Evolutionary conservation across 2,113 vertebrate genomes (phyloP), one percentile per base, ranked within the genome.

Genomic region (Natator depressus): DNA sequence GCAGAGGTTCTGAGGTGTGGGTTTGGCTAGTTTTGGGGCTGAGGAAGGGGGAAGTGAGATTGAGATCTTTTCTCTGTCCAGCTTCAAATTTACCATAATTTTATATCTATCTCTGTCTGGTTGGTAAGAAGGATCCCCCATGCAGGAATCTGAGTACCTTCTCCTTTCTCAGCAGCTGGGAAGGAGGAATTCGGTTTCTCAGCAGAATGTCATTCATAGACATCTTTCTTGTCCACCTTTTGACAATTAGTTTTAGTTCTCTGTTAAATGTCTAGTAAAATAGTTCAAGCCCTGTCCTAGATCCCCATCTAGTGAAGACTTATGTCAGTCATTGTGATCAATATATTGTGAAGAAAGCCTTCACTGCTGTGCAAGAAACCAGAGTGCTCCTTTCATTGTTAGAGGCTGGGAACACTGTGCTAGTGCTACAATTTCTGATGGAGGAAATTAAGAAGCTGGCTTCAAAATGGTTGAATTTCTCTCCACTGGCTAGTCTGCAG

Each of bases 181-280:
- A 42, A 9, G 25, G 42, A 0, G 0, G 20, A 69, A 69, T 86
- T 51, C 20, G 8, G 5, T 69, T 88, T n/a, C 62, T 88, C 1
- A 0, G 2, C 49, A 55, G 57, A 82, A 29, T 80, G 50, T 82
- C 79, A 5, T 1, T 0, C 2, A 1, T 82, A 25, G 6, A 85
- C 79, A 59, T 57, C 29, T 65, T 93, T 95, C 94, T 79, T 47
- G 57, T 75, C n/a, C 50, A 8, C 19, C 57, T 24, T 20, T 50
- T 89, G 10, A 10, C n/a, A 20, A 22, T 2, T 78, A 62, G 25
- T 80, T 22, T 93, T 85, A 50, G 25, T 59, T 10, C 11, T 59
- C 0, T 0, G 19, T 27, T 31, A n/a, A 4, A 2, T 72, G 19
- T 50, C 42, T 22, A 47, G 50, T 6, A 72, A 59, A 50, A 19